These are phyloP conservation scores for Acleris holmiana DNA, from an alignment of 2,888 invertebrate genomes.

Conservation along the genomic window DNA sequence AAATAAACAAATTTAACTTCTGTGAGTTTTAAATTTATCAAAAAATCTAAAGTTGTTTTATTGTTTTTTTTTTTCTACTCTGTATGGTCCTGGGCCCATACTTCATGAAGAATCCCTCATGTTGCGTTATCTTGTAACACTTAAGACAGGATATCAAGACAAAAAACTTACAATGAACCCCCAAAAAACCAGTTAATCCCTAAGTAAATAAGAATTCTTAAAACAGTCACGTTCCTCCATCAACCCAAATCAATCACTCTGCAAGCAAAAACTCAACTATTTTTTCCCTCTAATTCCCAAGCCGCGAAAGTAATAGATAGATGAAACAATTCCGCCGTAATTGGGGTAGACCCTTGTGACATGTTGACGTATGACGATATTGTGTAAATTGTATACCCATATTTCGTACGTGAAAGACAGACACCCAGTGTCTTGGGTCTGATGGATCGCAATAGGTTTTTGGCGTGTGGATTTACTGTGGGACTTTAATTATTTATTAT, in stretches of 20 bases:
- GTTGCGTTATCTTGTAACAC: too few relatives aligned
- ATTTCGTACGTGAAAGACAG: slow-evolving; percentile 60
- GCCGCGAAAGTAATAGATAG: slow-evolving; percentile 73
- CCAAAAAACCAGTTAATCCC: too few relatives aligned
- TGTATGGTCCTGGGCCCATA: too few relatives aligned
- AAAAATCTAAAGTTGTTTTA: too few relatives aligned
- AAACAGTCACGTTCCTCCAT: background rate
- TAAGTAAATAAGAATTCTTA: too few relatives aligned
- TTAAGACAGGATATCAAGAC: too few relatives aligned
- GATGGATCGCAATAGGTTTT: slow-evolving; percentile 24
- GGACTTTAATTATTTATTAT: background rate
- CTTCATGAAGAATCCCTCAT: too few relatives aligned
- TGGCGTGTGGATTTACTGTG: background rate
- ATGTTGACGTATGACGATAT: slow-evolving; percentile 76
- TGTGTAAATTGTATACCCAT: slow-evolving; percentile 73
- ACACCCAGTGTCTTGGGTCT: slow-evolving; percentile 41
- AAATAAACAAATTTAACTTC: too few relatives aligned
- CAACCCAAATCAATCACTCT: slow-evolving; percentile 65
- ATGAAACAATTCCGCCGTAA: slow-evolving; percentile 76
- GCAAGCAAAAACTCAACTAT: slow-evolving; percentile 56
- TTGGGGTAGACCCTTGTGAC: slow-evolving; percentile 75
- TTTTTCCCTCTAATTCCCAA: slow-evolving; percentile 72
- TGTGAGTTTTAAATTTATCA: too few relatives aligned
- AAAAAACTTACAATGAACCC: too few relatives aligned
- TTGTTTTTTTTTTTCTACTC: too few relatives aligned